phyloP scores from a whole-genome alignment of 2,888 invertebrate genomes.

The Drosophila crucigera region DNA sequence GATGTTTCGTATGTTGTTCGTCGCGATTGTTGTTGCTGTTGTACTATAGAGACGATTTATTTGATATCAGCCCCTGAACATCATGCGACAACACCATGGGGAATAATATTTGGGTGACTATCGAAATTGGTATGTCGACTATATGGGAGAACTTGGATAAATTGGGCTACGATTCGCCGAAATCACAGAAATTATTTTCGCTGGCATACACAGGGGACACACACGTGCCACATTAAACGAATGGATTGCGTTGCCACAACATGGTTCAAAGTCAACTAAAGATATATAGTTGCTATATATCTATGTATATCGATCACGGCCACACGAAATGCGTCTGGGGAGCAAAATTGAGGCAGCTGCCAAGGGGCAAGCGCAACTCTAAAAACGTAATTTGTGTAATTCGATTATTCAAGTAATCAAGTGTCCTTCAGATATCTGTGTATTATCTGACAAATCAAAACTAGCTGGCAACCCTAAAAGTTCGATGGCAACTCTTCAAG shows the following conservation, averaged over 20 bases:
- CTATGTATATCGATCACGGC: neutral
- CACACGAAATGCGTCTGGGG: neutral
- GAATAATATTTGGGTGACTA: slow-evolving; percentile 24
- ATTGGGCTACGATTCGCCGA: slow-evolving; percentile 20
- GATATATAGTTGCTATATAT: neutral
- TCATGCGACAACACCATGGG: slow-evolving; percentile 34
- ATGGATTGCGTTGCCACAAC: slow-evolving; percentile 17
- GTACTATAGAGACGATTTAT: slow-evolving; percentile 9
- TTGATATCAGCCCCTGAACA: slow-evolving; percentile 16
- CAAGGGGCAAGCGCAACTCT: neutral
- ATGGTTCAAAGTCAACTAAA: slow-evolving; percentile 10
- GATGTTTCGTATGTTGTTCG: slow-evolving; percentile 25
- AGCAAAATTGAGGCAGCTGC: neutral
- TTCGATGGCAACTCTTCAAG: neutral
- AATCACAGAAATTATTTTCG: neutral
- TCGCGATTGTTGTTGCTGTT: slow-evolving; percentile 8
- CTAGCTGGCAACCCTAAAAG: neutral
- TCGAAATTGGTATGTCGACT: slow-evolving; percentile 20
- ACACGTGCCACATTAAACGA: slow-evolving; percentile 63
- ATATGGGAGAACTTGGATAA: slow-evolving; percentile 1
- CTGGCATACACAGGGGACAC: slow-evolving; percentile 49
- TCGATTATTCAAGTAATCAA: neutral
- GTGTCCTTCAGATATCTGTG: neutral
- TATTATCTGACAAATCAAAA: neutral
- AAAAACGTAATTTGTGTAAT: neutral